These are phyloP conservation scores for Heliconius congener DNA, from an alignment of 1,140 invertebrate genomes.

Conservation along the genomic window DNA sequence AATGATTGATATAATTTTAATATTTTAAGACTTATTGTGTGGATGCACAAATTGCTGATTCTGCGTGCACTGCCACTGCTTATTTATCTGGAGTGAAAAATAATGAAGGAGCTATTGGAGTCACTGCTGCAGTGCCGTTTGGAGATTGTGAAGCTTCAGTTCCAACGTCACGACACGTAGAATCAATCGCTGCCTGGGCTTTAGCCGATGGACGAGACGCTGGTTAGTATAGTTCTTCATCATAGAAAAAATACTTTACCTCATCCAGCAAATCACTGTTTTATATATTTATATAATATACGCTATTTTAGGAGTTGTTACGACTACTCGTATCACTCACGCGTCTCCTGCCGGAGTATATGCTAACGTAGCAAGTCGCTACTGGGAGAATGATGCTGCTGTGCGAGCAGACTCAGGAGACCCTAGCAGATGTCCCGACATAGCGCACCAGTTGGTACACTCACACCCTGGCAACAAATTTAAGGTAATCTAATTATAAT, in stretches of 20 bases:
- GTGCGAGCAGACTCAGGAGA: slow-evolving; percentile 8
- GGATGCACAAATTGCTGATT: slow-evolving; percentile 88
- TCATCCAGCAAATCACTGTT: neutral
- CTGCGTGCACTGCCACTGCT: slow-evolving; percentile 88
- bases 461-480: slow-evolving; percentile 25
- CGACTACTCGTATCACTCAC: slow-evolving; percentile 32
- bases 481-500: slow-evolving; percentile 18
- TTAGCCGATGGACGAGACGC: slow-evolving; percentile 84
- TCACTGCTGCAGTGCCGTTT: slow-evolving; percentile 83
- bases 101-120: slow-evolving; percentile 87
- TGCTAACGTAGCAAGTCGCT: slow-evolving; percentile 26
- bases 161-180: slow-evolving; percentile 73
- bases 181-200: slow-evolving; percentile 86
- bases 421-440: slow-evolving; percentile 23
- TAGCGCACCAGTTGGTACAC: slow-evolving; percentile 31
- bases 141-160: slow-evolving; percentile 82
- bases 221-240: slow-evolving; percentile 55
- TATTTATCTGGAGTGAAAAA: slow-evolving; percentile 90
- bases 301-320: slow-evolving; percentile 31
- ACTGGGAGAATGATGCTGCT: slow-evolving; percentile 33
- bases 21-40: slow-evolving; percentile 86
- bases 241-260: neutral
- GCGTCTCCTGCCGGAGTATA: slow-evolving; percentile 31
- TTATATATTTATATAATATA: neutral
- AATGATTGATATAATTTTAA: neutral